Conservation (phyloP, 2,888 invertebrate genomes). For the Brenthis hecate region DNA sequence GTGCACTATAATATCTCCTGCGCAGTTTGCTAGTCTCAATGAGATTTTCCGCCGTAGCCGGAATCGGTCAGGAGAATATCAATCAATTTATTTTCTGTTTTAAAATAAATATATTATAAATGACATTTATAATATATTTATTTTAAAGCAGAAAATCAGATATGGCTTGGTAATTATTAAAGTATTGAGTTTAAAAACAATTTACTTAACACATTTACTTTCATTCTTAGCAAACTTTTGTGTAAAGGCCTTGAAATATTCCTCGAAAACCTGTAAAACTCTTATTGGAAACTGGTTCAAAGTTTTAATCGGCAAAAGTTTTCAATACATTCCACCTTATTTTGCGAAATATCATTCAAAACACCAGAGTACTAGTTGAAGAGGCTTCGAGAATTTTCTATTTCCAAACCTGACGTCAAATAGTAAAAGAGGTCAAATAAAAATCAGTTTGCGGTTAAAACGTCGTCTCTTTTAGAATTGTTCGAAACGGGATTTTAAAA, state of each 20-base stretch:
- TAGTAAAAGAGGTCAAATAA: constrained; percentile 21
- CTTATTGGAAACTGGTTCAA: constrained; percentile 30
- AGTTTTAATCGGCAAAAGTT: constrained; percentile 29
- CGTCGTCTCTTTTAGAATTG: constrained; percentile 24
- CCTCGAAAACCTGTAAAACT: constrained; percentile 15
- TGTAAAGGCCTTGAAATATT: not conserved
- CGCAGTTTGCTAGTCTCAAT: too few relatives aligned
- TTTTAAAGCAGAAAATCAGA: too few relatives aligned
- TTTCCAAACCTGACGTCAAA: constrained; percentile 24
- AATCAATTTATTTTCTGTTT: too few relatives aligned
- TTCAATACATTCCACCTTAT: constrained; percentile 24
- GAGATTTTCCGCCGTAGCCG: too few relatives aligned
- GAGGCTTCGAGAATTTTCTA: constrained; percentile 21
- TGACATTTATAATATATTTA: too few relatives aligned
- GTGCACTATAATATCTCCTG: too few relatives aligned
- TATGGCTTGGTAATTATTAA: not conserved
- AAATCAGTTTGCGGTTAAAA: constrained; percentile 19
- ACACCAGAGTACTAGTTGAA: constrained; percentile 20
- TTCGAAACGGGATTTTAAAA: constrained; percentile 33
- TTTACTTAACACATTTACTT: not conserved
- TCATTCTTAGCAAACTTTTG: not conserved
- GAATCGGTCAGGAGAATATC: too few relatives aligned
- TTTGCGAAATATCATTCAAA: constrained; percentile 27
- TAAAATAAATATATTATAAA: too few relatives aligned
- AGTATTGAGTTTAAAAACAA: not conserved